A percentile compares a stretch with the other conserved stretches of the same genome.
Evolutionary conservation across 2,113 vertebrate genomes (phyloP).

Genomic region (Psilopsiagon aurifrons): DNA sequence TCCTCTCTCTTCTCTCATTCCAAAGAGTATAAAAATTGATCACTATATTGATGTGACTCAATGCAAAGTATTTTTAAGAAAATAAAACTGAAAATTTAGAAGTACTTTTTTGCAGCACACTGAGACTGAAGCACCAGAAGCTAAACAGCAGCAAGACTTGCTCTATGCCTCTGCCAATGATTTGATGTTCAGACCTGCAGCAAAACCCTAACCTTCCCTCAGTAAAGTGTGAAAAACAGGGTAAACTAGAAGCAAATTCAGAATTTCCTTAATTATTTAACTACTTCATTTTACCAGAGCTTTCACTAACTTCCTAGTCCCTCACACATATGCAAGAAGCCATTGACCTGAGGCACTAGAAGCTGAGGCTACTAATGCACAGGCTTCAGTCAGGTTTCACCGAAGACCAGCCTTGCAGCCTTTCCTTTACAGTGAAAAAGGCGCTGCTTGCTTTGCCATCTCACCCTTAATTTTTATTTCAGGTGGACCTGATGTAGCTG

Average conservation of each 20-base stretch:
- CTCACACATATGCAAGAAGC: neutral
- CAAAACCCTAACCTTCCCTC: neutral
- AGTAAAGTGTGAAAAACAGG: neutral
- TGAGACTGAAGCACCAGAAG: neutral
- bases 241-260: neutral
- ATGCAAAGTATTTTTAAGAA: neutral
- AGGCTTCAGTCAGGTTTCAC: neutral
- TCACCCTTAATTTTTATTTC: neutral
- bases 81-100: neutral
- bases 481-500: neutral
- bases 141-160: neutral
- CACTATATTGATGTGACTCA: neutral
- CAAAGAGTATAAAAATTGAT: neutral
- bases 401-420: neutral
- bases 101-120: neutral
- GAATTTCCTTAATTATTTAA: neutral
- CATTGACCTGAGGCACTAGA: neutral
- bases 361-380: neutral
- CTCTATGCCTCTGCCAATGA: neutral
- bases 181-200: neutral
- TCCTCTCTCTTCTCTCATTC: neutral
- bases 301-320: neutral
- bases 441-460: neutral
- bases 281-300: neutral
- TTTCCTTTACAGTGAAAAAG: neutral